A percentile compares a stretch with the other conserved stretches of the same genome.
Conservation (phyloP, 2,113 vertebrate genomes). For the Malurus melanocephalus region DNA sequence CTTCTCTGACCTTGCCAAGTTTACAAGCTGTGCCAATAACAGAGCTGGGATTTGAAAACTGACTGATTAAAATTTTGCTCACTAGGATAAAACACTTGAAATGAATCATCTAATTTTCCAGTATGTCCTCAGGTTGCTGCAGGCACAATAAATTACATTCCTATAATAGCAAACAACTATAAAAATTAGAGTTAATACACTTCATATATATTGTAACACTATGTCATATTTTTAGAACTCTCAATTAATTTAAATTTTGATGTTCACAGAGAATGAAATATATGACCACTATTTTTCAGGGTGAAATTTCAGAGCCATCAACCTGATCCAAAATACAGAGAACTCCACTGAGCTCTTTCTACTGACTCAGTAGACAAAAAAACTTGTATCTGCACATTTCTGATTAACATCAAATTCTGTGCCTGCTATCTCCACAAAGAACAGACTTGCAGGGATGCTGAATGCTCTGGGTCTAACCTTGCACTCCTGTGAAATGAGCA, state of each 20-base stretch:
- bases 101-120: conserved; percentile 70
- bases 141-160: conserved; percentile 63
- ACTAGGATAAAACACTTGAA: conserved; percentile 70
- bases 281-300: background rate
- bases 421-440: background rate
- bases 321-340: background rate
- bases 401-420: background rate
- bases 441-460: background rate
- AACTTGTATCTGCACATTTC: background rate
- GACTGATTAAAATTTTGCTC: conserved; percentile 70
- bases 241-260: background rate
- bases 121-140: conserved; percentile 40
- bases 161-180: conserved; percentile 47
- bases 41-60: conserved; percentile 56
- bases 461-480: conserved; percentile 1
- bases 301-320: background rate
- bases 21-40: conserved; percentile 60
- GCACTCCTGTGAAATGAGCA: background rate
- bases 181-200: conserved; percentile 32
- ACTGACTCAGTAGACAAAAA: background rate
- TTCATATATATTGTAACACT: background rate
- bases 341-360: background rate
- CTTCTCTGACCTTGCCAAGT: conserved; percentile 64
- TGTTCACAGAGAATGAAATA: background rate
- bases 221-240: background rate